Conservation (phyloP, 2,888 invertebrate species). For the Phaonia tiefii region DNA sequence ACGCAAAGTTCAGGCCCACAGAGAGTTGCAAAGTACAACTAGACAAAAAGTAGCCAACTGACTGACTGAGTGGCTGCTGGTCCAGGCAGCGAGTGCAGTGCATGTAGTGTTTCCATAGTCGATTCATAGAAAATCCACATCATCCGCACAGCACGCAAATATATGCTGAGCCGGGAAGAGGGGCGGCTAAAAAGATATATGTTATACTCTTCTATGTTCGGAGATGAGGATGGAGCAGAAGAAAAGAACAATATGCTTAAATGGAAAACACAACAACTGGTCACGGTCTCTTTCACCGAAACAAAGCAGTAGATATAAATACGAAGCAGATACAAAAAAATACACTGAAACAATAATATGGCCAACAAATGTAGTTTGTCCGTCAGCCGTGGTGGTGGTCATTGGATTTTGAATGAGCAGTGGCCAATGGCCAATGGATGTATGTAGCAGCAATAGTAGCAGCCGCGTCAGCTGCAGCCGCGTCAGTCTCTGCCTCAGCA, state of each 20-base stretch:
- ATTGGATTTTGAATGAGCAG: too few species aligned
- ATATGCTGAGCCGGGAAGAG: too few species aligned
- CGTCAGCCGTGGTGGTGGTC: constrained; percentile 25
- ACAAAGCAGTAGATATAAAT: neutral
- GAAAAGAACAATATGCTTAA: constrained; percentile 51
- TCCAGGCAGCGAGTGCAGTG: neutral
- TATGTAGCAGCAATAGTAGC: constrained; percentile 28
- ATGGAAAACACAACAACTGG: constrained; percentile 57
- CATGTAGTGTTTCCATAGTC: neutral
- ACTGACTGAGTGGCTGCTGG: constrained; percentile 33
- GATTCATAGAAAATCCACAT: neutral
- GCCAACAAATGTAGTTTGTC: neutral
- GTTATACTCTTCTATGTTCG: too few species aligned
- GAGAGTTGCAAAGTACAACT: constrained; percentile 53
- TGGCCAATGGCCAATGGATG: neutral
- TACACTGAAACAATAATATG: neutral
- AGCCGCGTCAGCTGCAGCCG: neutral
- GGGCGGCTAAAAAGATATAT: too few species aligned
- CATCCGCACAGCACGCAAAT: neutral
- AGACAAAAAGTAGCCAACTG: constrained; percentile 65
- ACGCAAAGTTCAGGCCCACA: constrained; percentile 63
- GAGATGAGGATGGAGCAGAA: neutral
- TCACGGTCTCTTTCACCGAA: constrained; percentile 65
- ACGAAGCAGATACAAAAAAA: too few species aligned
- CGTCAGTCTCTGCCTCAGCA: neutral